These are phyloP conservation scores for Diaprepes abbreviatus DNA, from an alignment of 2,888 invertebrate genomes.

Conservation along the genomic window DNA sequence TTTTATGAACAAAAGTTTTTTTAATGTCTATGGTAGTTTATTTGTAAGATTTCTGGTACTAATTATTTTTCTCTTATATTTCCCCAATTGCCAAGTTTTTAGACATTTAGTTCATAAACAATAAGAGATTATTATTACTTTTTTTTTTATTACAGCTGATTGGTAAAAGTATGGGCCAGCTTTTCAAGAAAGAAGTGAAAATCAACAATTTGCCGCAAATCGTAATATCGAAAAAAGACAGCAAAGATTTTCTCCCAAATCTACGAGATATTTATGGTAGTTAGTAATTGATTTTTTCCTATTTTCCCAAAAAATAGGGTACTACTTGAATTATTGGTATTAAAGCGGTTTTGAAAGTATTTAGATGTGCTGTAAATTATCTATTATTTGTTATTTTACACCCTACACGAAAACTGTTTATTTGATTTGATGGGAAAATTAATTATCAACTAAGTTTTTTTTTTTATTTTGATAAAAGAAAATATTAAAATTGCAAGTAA, in stretches of 20 bases:
- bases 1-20: too few species aligned
- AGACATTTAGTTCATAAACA: too few species aligned
- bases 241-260: slow-evolving; percentile 62
- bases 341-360: background rate
- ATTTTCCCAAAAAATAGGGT: slow-evolving; percentile 22
- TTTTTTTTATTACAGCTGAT: slow-evolving; percentile 74
- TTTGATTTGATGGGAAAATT: too few species aligned
- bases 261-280: slow-evolving; percentile 63
- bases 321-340: slow-evolving; percentile 24
- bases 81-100: too few species aligned
- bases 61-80: too few species aligned
- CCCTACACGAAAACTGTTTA: too few species aligned
- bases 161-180: slow-evolving; percentile 87
- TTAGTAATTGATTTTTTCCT: slow-evolving; percentile 27
- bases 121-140: background rate
- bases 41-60: too few species aligned
- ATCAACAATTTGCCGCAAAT: slow-evolving; percentile 88
- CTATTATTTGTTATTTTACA: background rate
- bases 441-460: too few species aligned
- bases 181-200: slow-evolving; percentile 89
- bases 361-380: slow-evolving; percentile 2
- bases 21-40: too few species aligned
- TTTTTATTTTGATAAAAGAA: too few species aligned
- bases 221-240: slow-evolving; percentile 66
- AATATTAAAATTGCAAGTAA: too few species aligned